Evolutionary conservation across 2,113 vertebrate species (phyloP).

Genomic region (Ceuthmochares aereus): DNA sequence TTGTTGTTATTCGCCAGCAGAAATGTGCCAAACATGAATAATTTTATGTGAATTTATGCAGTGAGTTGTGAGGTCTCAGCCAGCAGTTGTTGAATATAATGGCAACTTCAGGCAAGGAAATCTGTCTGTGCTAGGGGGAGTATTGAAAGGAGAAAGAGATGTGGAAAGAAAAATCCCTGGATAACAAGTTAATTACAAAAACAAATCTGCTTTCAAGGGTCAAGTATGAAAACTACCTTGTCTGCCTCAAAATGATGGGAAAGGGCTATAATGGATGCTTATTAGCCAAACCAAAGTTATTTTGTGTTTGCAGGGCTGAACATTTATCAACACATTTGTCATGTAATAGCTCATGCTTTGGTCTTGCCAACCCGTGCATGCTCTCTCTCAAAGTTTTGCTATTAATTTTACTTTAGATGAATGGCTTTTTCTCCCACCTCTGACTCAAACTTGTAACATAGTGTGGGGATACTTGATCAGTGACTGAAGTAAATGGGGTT

Average conservation of each 20-base stretch:
- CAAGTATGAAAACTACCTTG: constrained; percentile 28
- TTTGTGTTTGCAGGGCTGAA: constrained; percentile 45
- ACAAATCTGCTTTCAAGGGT: constrained; percentile 43
- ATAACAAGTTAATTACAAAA: constrained; percentile 53
- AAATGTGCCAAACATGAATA: constrained; percentile 57
- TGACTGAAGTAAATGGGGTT: background rate
- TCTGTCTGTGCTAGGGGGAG: constrained; percentile 9
- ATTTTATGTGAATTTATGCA: constrained; percentile 54
- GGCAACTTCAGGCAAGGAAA: constrained; percentile 52
- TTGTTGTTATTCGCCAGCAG: constrained; percentile 32
- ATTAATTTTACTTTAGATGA: constrained; percentile 60
- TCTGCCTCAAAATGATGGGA: background rate
- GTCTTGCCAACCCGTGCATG: background rate
- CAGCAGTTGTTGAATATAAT: constrained; percentile 45
- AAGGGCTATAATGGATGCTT: constrained; percentile 22
- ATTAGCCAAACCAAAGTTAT: constrained; percentile 17
- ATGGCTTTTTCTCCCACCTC: constrained; percentile 14
- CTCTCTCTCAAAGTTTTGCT: constrained; percentile 35
- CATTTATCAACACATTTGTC: constrained; percentile 27
- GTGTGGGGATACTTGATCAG: background rate
- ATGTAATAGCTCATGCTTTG: background rate
- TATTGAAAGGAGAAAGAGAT: constrained; percentile 12
- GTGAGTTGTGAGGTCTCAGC: background rate
- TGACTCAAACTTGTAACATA: constrained; percentile 40
- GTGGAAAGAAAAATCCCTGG: constrained; percentile 30